Conservation (phyloP, 2,888 invertebrate genomes). For the Polymixis flavicincta region DNA sequence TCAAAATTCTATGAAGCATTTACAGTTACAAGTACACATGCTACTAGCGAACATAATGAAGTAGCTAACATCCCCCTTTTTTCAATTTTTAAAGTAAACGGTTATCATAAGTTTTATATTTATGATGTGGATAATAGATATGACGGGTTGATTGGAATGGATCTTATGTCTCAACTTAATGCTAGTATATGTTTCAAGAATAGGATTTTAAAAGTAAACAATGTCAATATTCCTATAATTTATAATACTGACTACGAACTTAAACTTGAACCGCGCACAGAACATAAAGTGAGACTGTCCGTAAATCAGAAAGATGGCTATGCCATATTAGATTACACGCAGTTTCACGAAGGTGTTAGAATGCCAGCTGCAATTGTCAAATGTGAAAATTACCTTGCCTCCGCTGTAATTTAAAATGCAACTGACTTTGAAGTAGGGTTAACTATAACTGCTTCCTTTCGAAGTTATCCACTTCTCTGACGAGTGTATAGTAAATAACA, state of each 20-base stretch:
- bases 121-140: neutral
- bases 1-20: slow-evolving; percentile 4
- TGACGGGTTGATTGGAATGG: slow-evolving; percentile 7
- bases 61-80: neutral
- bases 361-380: neutral
- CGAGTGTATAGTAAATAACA: slow-evolving; percentile 2
- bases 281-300: neutral
- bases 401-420: neutral
- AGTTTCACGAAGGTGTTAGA: neutral
- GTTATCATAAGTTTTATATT: slow-evolving; percentile 7
- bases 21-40: slow-evolving; percentile 9
- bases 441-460: neutral
- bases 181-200: neutral
- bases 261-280: neutral
- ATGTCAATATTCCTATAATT: neutral
- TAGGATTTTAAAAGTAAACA: neutral
- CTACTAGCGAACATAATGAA: neutral
- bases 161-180: slow-evolving; percentile 2
- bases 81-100: neutral
- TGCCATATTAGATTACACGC: slow-evolving; percentile 9
- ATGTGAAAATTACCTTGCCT: neutral
- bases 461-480: neutral
- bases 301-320: neutral
- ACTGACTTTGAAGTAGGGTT: neutral
- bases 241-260: neutral